Evolutionary conservation across 2,113 vertebrate genomes (phyloP).

Genomic region (Anthoscopus minutus): DNA sequence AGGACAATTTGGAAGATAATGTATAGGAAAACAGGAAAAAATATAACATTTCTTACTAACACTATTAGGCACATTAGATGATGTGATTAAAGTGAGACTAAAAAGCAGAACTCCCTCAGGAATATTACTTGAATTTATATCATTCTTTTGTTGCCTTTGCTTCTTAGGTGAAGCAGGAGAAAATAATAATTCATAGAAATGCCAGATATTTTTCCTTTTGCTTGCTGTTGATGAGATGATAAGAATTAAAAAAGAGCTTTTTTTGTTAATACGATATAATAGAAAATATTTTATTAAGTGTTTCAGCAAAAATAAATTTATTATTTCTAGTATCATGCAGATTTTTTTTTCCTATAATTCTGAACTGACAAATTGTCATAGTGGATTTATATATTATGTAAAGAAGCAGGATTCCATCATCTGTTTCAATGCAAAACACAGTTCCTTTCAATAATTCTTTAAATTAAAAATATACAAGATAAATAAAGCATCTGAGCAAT

Average conservation of each 20-base stretch:
- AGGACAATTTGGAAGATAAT: background rate
- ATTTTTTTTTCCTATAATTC: background rate
- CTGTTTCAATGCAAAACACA: background rate
- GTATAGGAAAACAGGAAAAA: background rate
- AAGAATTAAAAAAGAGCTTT: background rate
- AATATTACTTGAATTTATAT: background rate
- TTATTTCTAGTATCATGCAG: background rate
- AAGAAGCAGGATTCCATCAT: background rate
- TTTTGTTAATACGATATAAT: background rate
- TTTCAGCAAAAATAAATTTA: background rate
- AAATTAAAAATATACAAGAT: background rate
- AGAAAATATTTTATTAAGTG: background rate
- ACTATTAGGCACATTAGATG: background rate
- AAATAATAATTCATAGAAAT: background rate
- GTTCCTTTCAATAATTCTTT: background rate
- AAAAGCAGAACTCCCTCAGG: background rate
- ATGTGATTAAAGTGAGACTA: constrained; percentile 1
- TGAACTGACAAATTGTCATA: background rate
- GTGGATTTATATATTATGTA: background rate
- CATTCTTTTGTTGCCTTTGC: background rate
- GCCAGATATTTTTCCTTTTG: background rate
- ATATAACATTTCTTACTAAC: background rate
- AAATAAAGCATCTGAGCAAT: background rate
- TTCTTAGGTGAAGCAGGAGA: background rate
- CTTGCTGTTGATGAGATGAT: background rate